Conservation (phyloP, 2,888 invertebrate species). For the Limnephilus lunatus region DNA sequence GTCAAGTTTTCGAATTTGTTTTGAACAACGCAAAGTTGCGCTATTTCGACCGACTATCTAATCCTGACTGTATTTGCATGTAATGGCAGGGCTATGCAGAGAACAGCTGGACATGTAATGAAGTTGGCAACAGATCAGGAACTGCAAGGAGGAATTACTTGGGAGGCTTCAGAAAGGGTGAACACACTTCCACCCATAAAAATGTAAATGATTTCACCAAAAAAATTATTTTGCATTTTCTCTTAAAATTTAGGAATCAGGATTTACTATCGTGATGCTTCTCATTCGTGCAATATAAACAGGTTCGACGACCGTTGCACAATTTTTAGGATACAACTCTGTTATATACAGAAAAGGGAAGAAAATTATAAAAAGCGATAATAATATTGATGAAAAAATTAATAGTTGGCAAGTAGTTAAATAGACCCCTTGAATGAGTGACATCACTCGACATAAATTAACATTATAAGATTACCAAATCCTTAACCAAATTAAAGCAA, state of each 20-base stretch:
- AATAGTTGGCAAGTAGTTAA: not conserved
- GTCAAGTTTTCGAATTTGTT: not conserved
- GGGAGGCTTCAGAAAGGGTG: not conserved
- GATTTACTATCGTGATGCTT: not conserved
- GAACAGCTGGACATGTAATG: conserved; percentile 29
- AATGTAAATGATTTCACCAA: not conserved
- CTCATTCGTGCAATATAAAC: too few species aligned
- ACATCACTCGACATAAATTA: not conserved
- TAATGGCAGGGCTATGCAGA: conserved; percentile 26
- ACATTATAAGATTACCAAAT: too few species aligned
- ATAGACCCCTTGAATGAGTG: not conserved
- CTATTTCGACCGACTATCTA: not conserved
- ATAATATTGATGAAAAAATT: too few species aligned
- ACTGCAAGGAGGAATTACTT: conserved; percentile 20
- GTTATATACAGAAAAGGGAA: not conserved
- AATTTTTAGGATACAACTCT: too few species aligned
- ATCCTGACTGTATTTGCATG: conserved; percentile 24
- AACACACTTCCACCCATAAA: not conserved
- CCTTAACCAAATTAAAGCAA: too few species aligned
- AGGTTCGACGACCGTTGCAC: too few species aligned
- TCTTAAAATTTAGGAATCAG: not conserved
- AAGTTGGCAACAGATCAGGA: conserved; percentile 29
- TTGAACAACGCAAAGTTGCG: not conserved
- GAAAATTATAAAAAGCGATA: too few species aligned
- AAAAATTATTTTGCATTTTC: not conserved